phyloP scores from a whole-genome alignment of 2,797 vertebrate species.

The Poecile montanus region DNA sequence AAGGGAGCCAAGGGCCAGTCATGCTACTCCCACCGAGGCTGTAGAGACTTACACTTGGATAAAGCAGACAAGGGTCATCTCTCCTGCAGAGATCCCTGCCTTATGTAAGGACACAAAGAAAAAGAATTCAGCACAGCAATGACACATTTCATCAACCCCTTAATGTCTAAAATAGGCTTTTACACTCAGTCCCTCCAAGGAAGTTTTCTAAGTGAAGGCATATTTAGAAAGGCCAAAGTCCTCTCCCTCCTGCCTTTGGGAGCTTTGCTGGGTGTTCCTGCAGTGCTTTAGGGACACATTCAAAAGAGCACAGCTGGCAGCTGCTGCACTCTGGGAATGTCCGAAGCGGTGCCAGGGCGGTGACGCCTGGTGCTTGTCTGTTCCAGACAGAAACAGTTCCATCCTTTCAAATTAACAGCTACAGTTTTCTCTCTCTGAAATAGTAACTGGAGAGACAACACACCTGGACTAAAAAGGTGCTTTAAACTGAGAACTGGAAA shows the following conservation, averaged over 20 bases:
- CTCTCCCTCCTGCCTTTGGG: background rate
- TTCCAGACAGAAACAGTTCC: background rate
- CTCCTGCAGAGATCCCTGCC: background rate
- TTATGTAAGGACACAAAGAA: background rate
- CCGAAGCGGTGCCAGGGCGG: accelerated
- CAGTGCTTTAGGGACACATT: accelerated
- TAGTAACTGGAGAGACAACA: background rate
- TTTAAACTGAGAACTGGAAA: background rate
- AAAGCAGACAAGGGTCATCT: background rate
- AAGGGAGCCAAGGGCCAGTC: background rate
- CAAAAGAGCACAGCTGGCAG: background rate
- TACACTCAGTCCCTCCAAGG: background rate
- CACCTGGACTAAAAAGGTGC: background rate
- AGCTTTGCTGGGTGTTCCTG: background rate
- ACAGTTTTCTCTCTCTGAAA: background rate
- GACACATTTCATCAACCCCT: background rate
- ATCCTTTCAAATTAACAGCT: background rate
- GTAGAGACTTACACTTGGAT: background rate
- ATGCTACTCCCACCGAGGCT: background rate
- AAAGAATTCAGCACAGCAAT: background rate
- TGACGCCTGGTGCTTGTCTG: background rate
- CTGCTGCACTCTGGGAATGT: background rate
- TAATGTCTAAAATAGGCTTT: background rate
- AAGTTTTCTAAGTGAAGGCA: background rate
- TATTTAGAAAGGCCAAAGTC: background rate